A percentile compares a stretch with the other conserved stretches of the same genome.
Conservation (phyloP, 2,797 vertebrate genomes). For the Nyctalus aviator region DNA sequence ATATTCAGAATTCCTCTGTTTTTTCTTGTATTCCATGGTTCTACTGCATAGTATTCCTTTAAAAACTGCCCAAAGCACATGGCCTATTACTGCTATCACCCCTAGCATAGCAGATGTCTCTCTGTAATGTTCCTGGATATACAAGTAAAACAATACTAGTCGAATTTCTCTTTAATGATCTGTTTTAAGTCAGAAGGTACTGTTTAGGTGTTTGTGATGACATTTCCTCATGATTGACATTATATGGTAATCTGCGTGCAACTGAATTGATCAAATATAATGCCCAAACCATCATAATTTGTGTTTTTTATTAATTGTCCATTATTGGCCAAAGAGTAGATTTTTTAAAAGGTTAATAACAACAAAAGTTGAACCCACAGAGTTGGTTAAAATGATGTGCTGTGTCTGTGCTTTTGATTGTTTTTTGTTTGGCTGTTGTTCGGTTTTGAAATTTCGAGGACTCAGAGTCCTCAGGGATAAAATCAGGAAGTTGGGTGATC, state of each 20-base stretch:
- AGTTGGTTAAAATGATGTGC: neutral
- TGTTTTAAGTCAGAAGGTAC: neutral
- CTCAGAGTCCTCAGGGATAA: neutral
- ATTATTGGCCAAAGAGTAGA: neutral
- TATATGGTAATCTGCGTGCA: neutral
- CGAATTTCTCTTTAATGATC: conserved; percentile 38
- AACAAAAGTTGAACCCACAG: neutral
- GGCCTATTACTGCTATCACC: neutral
- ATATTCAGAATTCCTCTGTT: conserved; percentile 34
- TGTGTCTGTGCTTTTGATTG: rapidly evolving
- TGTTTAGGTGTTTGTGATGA: neutral
- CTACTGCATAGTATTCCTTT: neutral
- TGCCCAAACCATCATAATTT: neutral
- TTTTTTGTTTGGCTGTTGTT: neutral
- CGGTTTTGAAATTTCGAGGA: neutral
- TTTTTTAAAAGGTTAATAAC: neutral
- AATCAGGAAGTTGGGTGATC: neutral
- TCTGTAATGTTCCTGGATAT: neutral
- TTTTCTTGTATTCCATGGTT: neutral
- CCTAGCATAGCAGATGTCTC: conserved; percentile 3
- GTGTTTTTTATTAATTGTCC: conserved; percentile 19
- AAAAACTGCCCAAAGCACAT: conserved; percentile 24
- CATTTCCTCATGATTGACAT: neutral
- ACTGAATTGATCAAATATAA: neutral
- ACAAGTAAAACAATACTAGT: neutral